These are phyloP conservation scores for Pelvicachromis taeniatus DNA, from an alignment of 2,113 vertebrate species.

Conservation along the genomic window DNA sequence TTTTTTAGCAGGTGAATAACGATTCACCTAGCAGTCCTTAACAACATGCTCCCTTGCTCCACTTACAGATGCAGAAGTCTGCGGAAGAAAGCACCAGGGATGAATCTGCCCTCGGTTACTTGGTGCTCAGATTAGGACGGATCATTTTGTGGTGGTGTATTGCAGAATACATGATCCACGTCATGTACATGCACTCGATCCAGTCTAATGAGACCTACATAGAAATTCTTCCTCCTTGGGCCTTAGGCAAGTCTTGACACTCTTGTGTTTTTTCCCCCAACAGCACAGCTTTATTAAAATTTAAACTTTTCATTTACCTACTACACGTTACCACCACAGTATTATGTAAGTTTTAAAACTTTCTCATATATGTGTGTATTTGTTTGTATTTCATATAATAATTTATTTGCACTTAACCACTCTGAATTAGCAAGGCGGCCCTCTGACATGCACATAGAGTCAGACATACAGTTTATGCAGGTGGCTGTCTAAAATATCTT, in stretches of 20 bases:
- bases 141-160: constrained; percentile 87
- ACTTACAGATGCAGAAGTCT: constrained; percentile 77
- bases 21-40: neutral
- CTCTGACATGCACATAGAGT: neutral
- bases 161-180: constrained; percentile 87
- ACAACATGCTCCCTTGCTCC: neutral
- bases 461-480: neutral
- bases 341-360: neutral
- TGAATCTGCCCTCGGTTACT: constrained; percentile 34
- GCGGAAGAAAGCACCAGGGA: constrained; percentile 28
- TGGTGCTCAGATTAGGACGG: constrained; percentile 71
- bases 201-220: constrained; percentile 81
- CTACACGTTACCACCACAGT: neutral
- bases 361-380: neutral
- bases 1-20: neutral
- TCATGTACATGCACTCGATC: constrained; percentile 92
- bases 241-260: constrained; percentile 79
- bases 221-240: constrained; percentile 83
- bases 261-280: neutral
- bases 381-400: neutral
- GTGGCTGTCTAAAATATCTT: neutral
- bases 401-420: neutral
- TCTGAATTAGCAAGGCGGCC: neutral
- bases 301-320: neutral
- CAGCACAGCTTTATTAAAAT: neutral